Conservation (phyloP, 2,797 vertebrate species). For the Sebastolobus altivelis region DNA sequence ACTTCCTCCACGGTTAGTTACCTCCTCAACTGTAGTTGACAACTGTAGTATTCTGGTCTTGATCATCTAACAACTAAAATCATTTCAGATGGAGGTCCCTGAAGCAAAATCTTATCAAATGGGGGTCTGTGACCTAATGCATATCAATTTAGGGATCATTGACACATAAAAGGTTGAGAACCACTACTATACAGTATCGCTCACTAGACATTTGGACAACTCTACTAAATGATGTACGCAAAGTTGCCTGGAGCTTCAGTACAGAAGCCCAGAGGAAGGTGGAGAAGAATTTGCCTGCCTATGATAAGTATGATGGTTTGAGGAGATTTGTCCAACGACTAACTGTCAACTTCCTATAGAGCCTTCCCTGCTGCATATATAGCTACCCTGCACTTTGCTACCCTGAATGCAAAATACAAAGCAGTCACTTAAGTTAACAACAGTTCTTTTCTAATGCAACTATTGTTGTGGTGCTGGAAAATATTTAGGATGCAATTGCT, state of each 20-base stretch:
- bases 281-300: background rate
- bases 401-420: conserved; percentile 1
- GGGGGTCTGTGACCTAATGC: too few species aligned
- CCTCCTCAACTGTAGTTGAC: too few species aligned
- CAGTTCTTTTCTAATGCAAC: background rate
- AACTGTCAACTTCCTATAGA: background rate
- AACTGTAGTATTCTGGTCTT: too few species aligned
- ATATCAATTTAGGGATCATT: too few species aligned
- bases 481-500: too few species aligned
- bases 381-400: background rate
- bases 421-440: background rate
- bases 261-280: background rate
- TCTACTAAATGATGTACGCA: background rate
- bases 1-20: too few species aligned
- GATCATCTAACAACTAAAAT: too few species aligned
- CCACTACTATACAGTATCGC: background rate
- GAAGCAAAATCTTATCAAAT: too few species aligned
- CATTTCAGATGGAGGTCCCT: too few species aligned
- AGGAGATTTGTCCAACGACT: background rate
- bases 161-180: too few species aligned
- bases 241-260: background rate
- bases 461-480: too few species aligned
- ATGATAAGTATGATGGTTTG: background rate
- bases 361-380: background rate
- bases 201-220: background rate